phyloP scores from a whole-genome alignment of 2,888 invertebrate species.

The Andrena bucephala region DNA sequence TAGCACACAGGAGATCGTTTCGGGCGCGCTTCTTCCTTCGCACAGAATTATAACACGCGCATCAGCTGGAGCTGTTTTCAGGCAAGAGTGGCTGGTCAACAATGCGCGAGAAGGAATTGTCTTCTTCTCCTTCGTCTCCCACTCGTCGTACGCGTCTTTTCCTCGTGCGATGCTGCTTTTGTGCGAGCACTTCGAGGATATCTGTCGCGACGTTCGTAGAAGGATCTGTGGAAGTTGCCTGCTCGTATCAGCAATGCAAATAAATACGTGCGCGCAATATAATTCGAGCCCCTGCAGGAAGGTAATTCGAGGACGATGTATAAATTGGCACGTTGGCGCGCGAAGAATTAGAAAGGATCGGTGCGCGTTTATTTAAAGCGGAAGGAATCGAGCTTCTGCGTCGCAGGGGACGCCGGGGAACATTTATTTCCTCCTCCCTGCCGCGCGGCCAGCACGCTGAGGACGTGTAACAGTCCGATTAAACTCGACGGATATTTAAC shows the following conservation, averaged over 20 bases:
- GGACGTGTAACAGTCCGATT: slow-evolving; percentile 35
- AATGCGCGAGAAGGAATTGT: slow-evolving; percentile 4
- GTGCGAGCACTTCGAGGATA: slow-evolving; percentile 11
- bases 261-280: slow-evolving; percentile 67
- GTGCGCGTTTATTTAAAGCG: slow-evolving; percentile 47
- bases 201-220: slow-evolving; percentile 45
- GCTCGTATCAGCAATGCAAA: slow-evolving; percentile 63
- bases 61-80: no score
- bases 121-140: neutral
- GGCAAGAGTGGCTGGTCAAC: neutral
- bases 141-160: neutral
- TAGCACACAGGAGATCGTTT: no score
- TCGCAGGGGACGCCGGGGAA: neutral
- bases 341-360: slow-evolving; percentile 56
- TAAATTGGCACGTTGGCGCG: slow-evolving; percentile 57
- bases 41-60: no score
- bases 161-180: neutral
- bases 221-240: slow-evolving; percentile 24
- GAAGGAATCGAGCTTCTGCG: neutral
- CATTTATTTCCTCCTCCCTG: slow-evolving; percentile 36
- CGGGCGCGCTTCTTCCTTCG: no score
- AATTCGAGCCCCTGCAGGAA: slow-evolving; percentile 42
- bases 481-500: slow-evolving; percentile 21
- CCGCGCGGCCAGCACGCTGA: neutral
- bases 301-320: slow-evolving; percentile 59